These are phyloP conservation scores for Calameuta idolon DNA, from an alignment of 2,888 invertebrate species.

Conservation along the genomic window DNA sequence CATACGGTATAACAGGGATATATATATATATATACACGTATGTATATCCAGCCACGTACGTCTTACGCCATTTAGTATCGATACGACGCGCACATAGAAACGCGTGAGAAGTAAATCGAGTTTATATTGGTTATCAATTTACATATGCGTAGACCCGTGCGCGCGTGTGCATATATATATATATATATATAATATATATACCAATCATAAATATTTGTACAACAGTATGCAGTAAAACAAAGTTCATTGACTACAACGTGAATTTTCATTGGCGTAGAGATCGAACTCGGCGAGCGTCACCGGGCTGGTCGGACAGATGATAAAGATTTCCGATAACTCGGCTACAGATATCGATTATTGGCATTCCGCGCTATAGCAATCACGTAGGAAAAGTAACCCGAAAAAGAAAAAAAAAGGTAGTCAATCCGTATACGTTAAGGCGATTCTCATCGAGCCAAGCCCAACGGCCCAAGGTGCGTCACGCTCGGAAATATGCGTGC, in stretches of 20 bases:
- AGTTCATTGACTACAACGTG: background rate
- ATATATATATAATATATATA: too few relatives aligned
- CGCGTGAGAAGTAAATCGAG: background rate
- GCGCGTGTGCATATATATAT: background rate
- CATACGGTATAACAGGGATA: too few relatives aligned
- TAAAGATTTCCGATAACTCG: background rate
- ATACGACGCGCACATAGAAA: background rate
- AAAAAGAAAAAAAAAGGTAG: background rate
- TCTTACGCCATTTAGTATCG: too few relatives aligned
- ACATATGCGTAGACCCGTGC: background rate
- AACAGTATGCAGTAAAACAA: background rate
- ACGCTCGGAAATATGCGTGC: conserved; percentile 55
- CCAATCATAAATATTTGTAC: background rate
- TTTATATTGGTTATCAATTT: background rate
- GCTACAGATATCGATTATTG: background rate
- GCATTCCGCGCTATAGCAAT: background rate
- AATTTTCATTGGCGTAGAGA: background rate
- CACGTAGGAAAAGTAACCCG: background rate
- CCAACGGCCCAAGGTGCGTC: conserved; percentile 56
- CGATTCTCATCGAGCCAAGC: conserved; percentile 41
- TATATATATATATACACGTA: background rate
- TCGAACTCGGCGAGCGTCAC: background rate
- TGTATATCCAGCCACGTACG: too few relatives aligned
- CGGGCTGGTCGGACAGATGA: rapidly evolving
- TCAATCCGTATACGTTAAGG: background rate